Percentiles rank a stretch among this genome's conserved stretches.
These are phyloP conservation scores for Canis aureus DNA, from an alignment of 2,113 vertebrate genomes.

Conservation along the genomic window DNA sequence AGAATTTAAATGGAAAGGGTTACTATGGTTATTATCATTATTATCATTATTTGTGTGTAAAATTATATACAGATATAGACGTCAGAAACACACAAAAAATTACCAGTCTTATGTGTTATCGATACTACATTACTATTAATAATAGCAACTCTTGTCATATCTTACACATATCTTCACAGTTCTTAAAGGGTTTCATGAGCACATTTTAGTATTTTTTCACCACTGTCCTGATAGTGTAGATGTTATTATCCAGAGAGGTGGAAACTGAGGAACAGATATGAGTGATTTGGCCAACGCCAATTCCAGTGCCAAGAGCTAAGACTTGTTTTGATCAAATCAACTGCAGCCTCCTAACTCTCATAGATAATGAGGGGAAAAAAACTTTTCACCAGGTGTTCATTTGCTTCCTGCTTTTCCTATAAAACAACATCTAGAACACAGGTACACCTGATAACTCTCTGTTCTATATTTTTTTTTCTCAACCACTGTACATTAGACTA, in stretches of 20 bases:
- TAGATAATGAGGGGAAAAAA: not conserved
- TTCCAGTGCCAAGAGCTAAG: not conserved
- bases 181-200: not conserved
- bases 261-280: not conserved
- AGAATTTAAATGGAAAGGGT: not conserved
- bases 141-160: not conserved
- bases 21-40: not conserved
- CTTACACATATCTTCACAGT: not conserved
- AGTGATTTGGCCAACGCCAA: not conserved
- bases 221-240: not conserved
- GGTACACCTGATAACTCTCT: not conserved
- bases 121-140: not conserved
- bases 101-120: not conserved
- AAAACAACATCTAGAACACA: not conserved
- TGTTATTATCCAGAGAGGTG: not conserved
- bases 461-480: not conserved
- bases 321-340: not conserved
- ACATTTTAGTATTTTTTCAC: slow-evolving; percentile 5
- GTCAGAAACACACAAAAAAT: not conserved
- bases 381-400: slow-evolving; percentile 20
- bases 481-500: not conserved
- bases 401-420: slow-evolving; percentile 57
- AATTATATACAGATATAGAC: not conserved
- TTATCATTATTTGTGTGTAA: not conserved
- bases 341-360: not conserved